phyloP scores from a whole-genome alignment of 2,797 vertebrate genomes.

The Silurus lanzhouensis region DNA sequence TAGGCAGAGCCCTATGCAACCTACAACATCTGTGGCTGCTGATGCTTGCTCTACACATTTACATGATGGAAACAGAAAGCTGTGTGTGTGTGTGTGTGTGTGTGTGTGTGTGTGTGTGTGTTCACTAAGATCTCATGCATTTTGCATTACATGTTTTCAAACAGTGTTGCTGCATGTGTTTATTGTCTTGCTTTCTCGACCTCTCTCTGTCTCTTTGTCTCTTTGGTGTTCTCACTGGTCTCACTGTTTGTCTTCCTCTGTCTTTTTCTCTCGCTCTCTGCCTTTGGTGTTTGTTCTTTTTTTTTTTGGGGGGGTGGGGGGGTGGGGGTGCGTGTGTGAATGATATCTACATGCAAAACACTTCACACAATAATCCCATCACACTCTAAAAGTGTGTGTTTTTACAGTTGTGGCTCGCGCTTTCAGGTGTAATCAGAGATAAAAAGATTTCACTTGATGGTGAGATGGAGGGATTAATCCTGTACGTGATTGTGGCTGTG shows the following conservation, averaged over 20 bases:
- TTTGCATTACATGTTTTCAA: conserved; percentile 2
- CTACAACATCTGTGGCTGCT: conserved; percentile 50
- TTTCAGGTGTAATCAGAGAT: conserved; percentile 16
- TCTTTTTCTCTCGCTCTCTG: conserved; percentile 59
- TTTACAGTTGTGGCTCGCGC: background rate
- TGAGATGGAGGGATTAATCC: background rate
- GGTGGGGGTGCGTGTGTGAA: background rate
- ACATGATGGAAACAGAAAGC: background rate
- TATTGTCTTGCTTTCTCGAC: conserved; percentile 26
- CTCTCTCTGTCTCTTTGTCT: conserved; percentile 51
- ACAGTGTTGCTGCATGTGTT: conserved; percentile 24
- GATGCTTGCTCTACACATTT: conserved; percentile 11
- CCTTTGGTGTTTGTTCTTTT: background rate
- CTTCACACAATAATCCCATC: background rate
- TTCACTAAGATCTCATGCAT: conserved; percentile 19
- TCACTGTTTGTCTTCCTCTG: conserved; percentile 64
- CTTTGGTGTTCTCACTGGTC: conserved; percentile 25
- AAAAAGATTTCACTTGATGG: background rate
- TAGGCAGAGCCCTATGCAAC: conserved; percentile 49
- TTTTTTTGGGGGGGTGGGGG: background rate
- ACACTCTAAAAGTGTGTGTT: conserved; percentile 1
- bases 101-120: conserved; percentile 20
- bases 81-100: conserved; percentile 9
- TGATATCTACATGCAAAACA: conserved; percentile 21
- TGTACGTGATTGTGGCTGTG: background rate